Conservation (phyloP, 2,888 invertebrate species). For the Maniola hyperantus region DNA sequence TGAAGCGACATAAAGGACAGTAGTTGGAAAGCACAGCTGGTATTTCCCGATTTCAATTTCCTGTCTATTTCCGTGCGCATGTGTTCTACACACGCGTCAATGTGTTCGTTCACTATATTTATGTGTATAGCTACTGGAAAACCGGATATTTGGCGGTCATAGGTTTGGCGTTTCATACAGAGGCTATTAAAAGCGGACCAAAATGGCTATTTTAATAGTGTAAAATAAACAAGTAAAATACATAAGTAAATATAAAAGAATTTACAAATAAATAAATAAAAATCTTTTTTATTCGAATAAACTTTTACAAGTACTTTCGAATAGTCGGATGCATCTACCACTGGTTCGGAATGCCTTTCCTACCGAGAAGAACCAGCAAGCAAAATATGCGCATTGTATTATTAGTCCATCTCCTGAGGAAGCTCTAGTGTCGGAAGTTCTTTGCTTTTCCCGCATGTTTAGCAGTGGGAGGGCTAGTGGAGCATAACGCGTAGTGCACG, state of each 20-base stretch:
- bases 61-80: slow-evolving; percentile 48
- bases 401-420: too few species aligned
- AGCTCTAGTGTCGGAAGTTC: too few species aligned
- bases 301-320: too few species aligned
- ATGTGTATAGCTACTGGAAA: slow-evolving; percentile 16
- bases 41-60: slow-evolving; percentile 51
- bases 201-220: neutral
- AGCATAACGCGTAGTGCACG: too few species aligned
- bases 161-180: neutral
- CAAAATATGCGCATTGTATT: too few species aligned
- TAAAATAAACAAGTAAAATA: neutral
- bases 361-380: too few species aligned
- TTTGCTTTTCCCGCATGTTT: too few species aligned
- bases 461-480: too few species aligned
- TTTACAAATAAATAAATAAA: too few species aligned
- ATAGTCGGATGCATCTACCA: too few species aligned
- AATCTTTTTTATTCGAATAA: too few species aligned
- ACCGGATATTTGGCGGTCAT: slow-evolving; percentile 19
- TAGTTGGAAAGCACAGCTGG: slow-evolving; percentile 30
- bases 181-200: neutral
- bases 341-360: too few species aligned
- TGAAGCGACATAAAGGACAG: slow-evolving; percentile 29
- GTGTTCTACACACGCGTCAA: slow-evolving; percentile 37
- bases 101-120: slow-evolving; percentile 25
- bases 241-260: neutral